phyloP scores from a whole-genome alignment of 2,113 vertebrate species.

The Protomyctophum bolini region DNA sequence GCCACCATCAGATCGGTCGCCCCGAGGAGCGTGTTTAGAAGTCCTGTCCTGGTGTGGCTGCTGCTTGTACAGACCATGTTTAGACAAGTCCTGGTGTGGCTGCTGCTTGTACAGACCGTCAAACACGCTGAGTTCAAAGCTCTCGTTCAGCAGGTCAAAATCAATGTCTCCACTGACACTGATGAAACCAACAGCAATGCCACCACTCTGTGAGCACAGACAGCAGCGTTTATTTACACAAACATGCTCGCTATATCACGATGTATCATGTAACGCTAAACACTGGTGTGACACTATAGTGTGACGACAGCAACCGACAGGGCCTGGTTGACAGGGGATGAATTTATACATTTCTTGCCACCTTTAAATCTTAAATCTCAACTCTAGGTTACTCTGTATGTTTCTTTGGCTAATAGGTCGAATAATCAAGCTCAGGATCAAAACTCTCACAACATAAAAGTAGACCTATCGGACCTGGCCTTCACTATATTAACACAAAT shows the following conservation, averaged over 20 bases:
- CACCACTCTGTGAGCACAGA: slow-evolving; percentile 74
- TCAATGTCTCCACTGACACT: slow-evolving; percentile 79
- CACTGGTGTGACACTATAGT: too few species aligned
- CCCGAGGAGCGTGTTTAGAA: slow-evolving; percentile 28
- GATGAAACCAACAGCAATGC: slow-evolving; percentile 84
- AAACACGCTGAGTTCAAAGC: slow-evolving; percentile 84
- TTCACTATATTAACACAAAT: too few species aligned
- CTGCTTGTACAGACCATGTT: background rate
- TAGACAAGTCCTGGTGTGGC: slow-evolving; percentile 33
- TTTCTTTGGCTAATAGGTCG: too few species aligned
- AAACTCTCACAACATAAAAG: too few species aligned
- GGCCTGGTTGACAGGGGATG: too few species aligned
- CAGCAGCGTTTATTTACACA: slow-evolving; percentile 2
- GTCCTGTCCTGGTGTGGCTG: background rate
- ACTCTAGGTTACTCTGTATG: too few species aligned
- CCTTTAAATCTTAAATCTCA: too few species aligned
- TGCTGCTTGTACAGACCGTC: slow-evolving; percentile 77
- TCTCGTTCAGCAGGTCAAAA: slow-evolving; percentile 73
- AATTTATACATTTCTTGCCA: too few species aligned
- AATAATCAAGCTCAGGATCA: too few species aligned
- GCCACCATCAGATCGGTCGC: background rate
- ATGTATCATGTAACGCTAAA: too few species aligned
- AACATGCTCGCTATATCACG: background rate
- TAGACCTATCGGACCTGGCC: too few species aligned
- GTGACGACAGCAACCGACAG: too few species aligned